These are phyloP conservation scores for Caenorhabditis macrosperma DNA, from an alignment of 2,888 invertebrate genomes.

Conservation along the genomic window DNA sequence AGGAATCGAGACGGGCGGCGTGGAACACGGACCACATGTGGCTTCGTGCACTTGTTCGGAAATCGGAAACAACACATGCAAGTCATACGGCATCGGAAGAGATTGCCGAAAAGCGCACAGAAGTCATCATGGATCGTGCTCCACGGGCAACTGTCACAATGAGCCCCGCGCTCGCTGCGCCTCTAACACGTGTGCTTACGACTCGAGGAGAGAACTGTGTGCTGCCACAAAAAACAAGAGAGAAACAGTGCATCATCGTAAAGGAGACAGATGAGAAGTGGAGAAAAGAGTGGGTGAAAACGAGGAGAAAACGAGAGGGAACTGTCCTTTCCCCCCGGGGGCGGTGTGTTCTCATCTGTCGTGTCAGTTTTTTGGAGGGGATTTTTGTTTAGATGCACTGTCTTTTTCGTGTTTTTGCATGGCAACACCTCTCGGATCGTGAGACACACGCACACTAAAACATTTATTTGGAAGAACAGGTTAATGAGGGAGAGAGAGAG, in stretches of 20 bases:
- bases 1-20: background rate
- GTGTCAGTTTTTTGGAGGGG: conserved; percentile 7
- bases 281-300: conserved; percentile 17
- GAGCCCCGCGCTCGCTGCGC: background rate
- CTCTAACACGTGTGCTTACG: conserved; percentile 28
- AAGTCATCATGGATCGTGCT: conserved; percentile 3
- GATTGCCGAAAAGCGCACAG: conserved; percentile 22
- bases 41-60: conserved; percentile 32
- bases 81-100: background rate
- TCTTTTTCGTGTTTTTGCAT: conserved; percentile 6
- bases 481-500: conserved; percentile 8
- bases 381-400: conserved; percentile 8
- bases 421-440: conserved; percentile 37
- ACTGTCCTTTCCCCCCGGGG: too few relatives aligned
- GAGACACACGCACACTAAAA: conserved; percentile 43
- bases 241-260: conserved; percentile 39
- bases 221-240: conserved; percentile 39
- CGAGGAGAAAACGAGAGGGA: background rate
- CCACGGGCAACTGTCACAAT: background rate
- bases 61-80: background rate
- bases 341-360: conserved; percentile 36
- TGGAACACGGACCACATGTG: conserved; percentile 1
- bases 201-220: conserved; percentile 36
- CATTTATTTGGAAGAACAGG: conserved; percentile 40
- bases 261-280: conserved; percentile 46